phyloP scores from a whole-genome alignment of 2,113 vertebrate genomes.

The Galeopterus variegatus region DNA sequence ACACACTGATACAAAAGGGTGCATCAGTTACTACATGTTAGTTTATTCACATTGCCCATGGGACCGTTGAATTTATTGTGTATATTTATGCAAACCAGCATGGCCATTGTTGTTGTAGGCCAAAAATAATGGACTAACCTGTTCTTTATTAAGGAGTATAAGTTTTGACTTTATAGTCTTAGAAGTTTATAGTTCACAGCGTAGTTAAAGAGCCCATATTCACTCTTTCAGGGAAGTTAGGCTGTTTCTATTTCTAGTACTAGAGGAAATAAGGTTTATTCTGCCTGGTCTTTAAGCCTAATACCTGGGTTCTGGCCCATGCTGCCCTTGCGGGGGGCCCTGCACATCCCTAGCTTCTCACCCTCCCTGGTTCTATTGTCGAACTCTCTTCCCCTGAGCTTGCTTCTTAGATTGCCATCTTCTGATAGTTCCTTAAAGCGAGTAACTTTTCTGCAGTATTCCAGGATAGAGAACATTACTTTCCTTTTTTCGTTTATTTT shows the following conservation, averaged over 20 bases:
- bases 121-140: conserved; percentile 5
- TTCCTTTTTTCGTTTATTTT: too few relatives aligned
- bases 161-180: neutral
- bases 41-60: neutral
- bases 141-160: neutral
- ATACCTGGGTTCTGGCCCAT: neutral
- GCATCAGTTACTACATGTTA: neutral
- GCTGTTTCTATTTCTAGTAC: neutral
- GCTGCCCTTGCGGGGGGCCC: neutral
- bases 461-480: neutral
- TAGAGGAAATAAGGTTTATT: conserved; percentile 41
- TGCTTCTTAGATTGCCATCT: neutral
- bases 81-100: neutral
- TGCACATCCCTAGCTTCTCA: neutral
- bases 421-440: neutral
- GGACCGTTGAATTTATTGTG: neutral
- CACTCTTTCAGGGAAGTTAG: neutral
- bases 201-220: neutral
- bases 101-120: neutral
- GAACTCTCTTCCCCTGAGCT: neutral
- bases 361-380: neutral
- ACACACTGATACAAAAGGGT: neutral
- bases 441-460: neutral
- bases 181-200: neutral
- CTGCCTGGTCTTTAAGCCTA: neutral